These are phyloP conservation scores for Porites evermanni DNA, from an alignment of 92 coral and sea anemone species.

Conservation along the genomic window DNA sequence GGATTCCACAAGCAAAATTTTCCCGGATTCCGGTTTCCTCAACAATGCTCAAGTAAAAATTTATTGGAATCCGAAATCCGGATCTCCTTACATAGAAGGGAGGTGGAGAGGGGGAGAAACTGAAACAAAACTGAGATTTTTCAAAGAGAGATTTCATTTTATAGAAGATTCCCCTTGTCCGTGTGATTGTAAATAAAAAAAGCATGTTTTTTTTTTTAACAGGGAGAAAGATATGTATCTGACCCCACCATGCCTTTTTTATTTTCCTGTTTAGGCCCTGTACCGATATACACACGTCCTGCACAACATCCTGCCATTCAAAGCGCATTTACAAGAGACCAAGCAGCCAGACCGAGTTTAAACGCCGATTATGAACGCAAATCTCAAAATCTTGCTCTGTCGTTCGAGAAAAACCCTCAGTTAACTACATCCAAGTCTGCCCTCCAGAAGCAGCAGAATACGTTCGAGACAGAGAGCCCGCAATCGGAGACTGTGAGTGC, in stretches of 20 bases:
- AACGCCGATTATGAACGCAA: constrained; percentile 23
- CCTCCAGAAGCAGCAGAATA: constrained; percentile 6
- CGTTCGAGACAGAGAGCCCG: constrained; percentile 1
- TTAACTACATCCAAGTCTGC: neutral
- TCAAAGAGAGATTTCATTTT: too few relatives aligned
- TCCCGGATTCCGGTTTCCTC: too few relatives aligned
- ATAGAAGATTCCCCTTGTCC: too few relatives aligned
- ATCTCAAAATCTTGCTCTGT: constrained; percentile 33
- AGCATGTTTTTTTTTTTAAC: too few relatives aligned
- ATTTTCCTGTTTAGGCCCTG: neutral
- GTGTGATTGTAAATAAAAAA: too few relatives aligned
- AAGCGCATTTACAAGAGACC: constrained; percentile 16
- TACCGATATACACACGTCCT: neutral
- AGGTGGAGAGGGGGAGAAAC: too few relatives aligned
- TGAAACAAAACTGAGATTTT: too few relatives aligned
- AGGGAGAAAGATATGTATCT: too few relatives aligned
- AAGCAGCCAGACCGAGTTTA: constrained; percentile 27
- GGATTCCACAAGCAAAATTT: too few relatives aligned
- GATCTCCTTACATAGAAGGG: too few relatives aligned
- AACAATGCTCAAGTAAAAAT: too few relatives aligned
- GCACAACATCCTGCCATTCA: constrained; percentile 19
- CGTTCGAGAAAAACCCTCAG: constrained; percentile 24
- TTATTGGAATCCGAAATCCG: too few relatives aligned
- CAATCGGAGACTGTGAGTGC: constrained; percentile 9
- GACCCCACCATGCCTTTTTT: neutral